Evolutionary conservation across 2,888 invertebrate genomes (phyloP).

Genomic region (Calameuta idolon): DNA sequence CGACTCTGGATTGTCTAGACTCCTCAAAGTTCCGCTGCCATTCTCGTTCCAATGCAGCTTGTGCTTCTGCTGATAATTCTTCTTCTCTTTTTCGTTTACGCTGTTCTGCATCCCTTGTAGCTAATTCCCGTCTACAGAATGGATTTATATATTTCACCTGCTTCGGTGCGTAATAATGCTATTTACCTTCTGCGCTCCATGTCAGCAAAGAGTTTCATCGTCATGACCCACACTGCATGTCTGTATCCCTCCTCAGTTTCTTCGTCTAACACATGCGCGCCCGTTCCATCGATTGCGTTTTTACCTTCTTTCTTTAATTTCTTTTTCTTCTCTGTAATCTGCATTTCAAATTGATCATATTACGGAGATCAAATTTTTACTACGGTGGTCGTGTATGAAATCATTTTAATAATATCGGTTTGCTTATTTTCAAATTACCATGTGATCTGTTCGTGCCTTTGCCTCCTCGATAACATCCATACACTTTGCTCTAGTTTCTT

Average conservation of each 20-base stretch:
- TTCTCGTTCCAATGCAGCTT: slow-evolving; percentile 89
- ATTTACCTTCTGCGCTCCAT: slow-evolving; percentile 85
- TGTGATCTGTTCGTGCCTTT: slow-evolving; percentile 91
- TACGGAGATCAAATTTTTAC: not conserved
- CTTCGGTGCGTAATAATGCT: not conserved
- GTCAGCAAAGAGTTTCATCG: slow-evolving; percentile 97
- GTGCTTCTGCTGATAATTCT: slow-evolving; percentile 93
- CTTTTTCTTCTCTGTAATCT: slow-evolving; percentile 94
- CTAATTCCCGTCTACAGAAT: slow-evolving; percentile 76
- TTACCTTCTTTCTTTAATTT: slow-evolving; percentile 94
- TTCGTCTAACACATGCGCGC: slow-evolving; percentile 81
- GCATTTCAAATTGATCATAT: slow-evolving; percentile 33
- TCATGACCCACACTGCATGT: slow-evolving; percentile 97
- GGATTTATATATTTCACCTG: not conserved
- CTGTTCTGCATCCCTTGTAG: slow-evolving; percentile 92
- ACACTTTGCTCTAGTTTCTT: slow-evolving; percentile 92
- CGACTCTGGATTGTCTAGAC: slow-evolving; percentile 90
- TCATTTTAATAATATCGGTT: too few relatives aligned
- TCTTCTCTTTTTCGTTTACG: slow-evolving; percentile 93
- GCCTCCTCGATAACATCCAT: slow-evolving; percentile 98
- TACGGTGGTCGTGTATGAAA: not conserved
- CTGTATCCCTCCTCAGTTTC: slow-evolving; percentile 87
- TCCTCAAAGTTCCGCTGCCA: slow-evolving; percentile 99
- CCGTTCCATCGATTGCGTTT: slow-evolving; percentile 49
- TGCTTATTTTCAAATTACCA: slow-evolving; percentile 71